phyloP scores from a whole-genome alignment of 1,140 invertebrate genomes.

The Nephila pilipes region DNA sequence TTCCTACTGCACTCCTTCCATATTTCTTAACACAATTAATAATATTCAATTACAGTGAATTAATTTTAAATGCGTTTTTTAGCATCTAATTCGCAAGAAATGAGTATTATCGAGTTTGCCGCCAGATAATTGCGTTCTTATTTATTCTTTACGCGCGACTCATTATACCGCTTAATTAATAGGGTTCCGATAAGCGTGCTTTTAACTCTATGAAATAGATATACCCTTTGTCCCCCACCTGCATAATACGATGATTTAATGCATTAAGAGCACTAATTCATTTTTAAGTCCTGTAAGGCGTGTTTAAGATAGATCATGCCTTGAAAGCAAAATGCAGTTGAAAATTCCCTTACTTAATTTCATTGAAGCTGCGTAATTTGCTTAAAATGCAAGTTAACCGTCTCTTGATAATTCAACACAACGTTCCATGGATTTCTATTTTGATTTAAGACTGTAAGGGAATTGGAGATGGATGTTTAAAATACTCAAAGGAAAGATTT shows the following conservation, averaged over 20 bases:
- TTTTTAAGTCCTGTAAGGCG: slow-evolving; percentile 52
- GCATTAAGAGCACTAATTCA: slow-evolving; percentile 57
- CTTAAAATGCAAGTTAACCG: slow-evolving; percentile 16
- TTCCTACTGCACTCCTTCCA: too few species aligned
- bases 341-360: slow-evolving; percentile 22
- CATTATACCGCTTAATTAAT: slow-evolving; percentile 62
- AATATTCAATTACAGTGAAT: too few species aligned
- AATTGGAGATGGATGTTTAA: too few species aligned
- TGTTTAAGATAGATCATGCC: slow-evolving; percentile 9
- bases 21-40: too few species aligned
- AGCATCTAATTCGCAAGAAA: too few species aligned
- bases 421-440: background rate
- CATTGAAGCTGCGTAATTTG: slow-evolving; percentile 24
- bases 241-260: slow-evolving; percentile 68
- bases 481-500: too few species aligned
- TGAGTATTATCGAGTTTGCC: background rate
- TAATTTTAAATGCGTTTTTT: too few species aligned
- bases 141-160: slow-evolving; percentile 51
- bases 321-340: slow-evolving; percentile 23
- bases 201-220: slow-evolving; percentile 64
- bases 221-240: slow-evolving; percentile 52
- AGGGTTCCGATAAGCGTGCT: slow-evolving; percentile 49
- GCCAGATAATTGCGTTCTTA: slow-evolving; percentile 43
- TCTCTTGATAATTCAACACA: background rate
- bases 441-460: too few species aligned